Evolutionary conservation across 2,888 invertebrate genomes (phyloP).

Genomic region (Andrena flavipes): DNA sequence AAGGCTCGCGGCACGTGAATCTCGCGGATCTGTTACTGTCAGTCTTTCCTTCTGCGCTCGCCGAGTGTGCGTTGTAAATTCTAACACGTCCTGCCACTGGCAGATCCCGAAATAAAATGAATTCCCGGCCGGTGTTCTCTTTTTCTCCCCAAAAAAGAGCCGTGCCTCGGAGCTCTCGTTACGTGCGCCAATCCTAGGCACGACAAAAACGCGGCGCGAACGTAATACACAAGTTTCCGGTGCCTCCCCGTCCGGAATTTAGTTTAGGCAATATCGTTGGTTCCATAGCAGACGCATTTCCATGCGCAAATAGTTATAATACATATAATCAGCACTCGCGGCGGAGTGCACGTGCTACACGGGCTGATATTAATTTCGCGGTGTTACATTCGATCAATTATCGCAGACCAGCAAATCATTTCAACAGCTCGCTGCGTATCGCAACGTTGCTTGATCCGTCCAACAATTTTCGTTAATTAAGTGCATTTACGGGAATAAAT

Average conservation of each 20-base stretch:
- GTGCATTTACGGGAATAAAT: conserved; percentile 7
- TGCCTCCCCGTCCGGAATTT: not conserved
- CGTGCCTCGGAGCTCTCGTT: not conserved
- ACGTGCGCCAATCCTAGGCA: not conserved
- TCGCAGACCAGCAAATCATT: conserved; percentile 29
- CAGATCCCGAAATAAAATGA: conserved; percentile 15
- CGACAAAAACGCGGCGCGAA: not conserved
- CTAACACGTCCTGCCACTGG: conserved; percentile 2
- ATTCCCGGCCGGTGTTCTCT: not conserved
- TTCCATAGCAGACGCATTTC: conserved; percentile 7
- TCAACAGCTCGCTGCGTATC: conserved; percentile 14
- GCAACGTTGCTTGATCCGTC: not conserved
- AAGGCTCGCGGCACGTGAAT: conserved; percentile 22
- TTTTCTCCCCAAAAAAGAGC: not conserved
- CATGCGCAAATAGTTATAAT: conserved; percentile 4
- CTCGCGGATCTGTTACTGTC: conserved; percentile 40
- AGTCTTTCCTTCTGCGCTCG: conserved; percentile 19
- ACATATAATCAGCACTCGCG: not conserved
- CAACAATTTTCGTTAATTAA: conserved; percentile 45
- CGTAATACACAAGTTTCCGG: not conserved
- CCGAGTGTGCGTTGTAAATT: conserved; percentile 26
- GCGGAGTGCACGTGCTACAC: not conserved
- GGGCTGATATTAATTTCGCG: conserved; percentile 19
- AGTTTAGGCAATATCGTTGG: not conserved
- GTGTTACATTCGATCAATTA: conserved; percentile 35